These are phyloP conservation scores for Leucosticte australis DNA, from an alignment of 2,113 vertebrate genomes.

Conservation along the genomic window DNA sequence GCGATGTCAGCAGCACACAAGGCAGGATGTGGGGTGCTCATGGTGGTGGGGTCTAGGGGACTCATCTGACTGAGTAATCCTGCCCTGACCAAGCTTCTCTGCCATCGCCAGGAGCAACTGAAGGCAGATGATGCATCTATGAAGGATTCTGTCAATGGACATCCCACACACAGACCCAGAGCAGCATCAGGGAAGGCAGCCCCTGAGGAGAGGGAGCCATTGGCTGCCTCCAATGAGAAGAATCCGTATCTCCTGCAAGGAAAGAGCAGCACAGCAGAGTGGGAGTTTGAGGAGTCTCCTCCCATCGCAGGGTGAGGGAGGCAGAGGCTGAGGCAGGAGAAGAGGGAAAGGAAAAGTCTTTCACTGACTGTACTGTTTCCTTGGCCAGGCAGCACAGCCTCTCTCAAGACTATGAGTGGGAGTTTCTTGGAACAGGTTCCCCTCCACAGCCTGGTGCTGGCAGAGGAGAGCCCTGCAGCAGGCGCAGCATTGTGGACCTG, in stretches of 20 bases:
- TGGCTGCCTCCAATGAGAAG: background rate
- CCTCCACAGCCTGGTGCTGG: background rate
- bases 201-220: background rate
- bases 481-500: slow-evolving; percentile 57
- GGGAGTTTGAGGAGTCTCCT: slow-evolving; percentile 30
- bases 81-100: background rate
- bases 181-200: background rate
- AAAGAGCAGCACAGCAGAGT: slow-evolving; percentile 7
- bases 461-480: background rate
- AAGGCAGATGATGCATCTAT: background rate
- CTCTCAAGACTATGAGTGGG: slow-evolving; percentile 74
- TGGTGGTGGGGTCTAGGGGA: background rate
- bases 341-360: background rate
- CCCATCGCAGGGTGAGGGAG: slow-evolving; percentile 44
- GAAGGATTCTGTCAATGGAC: slow-evolving; percentile 10
- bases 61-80: background rate
- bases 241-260: background rate
- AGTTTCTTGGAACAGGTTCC: slow-evolving; percentile 70
- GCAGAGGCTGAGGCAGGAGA: background rate
- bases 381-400: slow-evolving; percentile 72
- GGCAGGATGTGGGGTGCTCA: background rate
- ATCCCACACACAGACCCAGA: background rate
- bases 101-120: slow-evolving; percentile 25
- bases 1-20: background rate
- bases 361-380: background rate